Conservation (phyloP, 2,797 vertebrate species). For the Platalea minor region DNA sequence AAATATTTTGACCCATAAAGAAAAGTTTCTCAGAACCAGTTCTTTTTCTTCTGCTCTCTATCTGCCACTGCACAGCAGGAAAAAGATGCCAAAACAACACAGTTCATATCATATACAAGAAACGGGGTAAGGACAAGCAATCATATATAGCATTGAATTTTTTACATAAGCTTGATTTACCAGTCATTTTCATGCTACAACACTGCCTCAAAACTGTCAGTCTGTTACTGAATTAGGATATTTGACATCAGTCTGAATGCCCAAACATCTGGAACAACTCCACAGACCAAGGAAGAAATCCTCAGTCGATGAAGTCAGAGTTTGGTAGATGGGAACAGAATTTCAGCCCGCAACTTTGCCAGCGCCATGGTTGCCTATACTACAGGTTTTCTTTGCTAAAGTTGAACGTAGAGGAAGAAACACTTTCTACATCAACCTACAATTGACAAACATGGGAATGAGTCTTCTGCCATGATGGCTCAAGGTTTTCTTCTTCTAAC, state of each 20-base stretch:
- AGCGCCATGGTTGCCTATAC: background rate
- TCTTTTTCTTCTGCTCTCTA: background rate
- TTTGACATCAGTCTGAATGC: background rate
- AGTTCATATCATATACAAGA: background rate
- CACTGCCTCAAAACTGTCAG: background rate
- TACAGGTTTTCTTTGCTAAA: background rate
- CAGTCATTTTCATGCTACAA: background rate
- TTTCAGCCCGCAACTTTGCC: background rate
- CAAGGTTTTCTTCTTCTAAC: background rate
- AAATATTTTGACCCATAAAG: background rate
- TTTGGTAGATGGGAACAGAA: background rate
- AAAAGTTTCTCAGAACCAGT: background rate
- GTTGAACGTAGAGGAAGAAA: background rate
- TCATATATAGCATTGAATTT: fast-evolving
- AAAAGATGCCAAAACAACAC: background rate
- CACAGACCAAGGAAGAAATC: background rate
- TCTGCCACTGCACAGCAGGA: background rate
- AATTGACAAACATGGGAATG: background rate
- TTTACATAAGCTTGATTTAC: background rate
- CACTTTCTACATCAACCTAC: background rate
- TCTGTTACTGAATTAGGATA: background rate
- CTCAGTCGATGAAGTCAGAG: background rate
- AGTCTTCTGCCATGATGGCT: background rate
- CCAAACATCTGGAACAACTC: background rate
- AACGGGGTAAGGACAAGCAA: background rate